Base-by-base conservation (phyloP, 2,888 invertebrate genomes). In the Aphodius sticticus region DNA sequence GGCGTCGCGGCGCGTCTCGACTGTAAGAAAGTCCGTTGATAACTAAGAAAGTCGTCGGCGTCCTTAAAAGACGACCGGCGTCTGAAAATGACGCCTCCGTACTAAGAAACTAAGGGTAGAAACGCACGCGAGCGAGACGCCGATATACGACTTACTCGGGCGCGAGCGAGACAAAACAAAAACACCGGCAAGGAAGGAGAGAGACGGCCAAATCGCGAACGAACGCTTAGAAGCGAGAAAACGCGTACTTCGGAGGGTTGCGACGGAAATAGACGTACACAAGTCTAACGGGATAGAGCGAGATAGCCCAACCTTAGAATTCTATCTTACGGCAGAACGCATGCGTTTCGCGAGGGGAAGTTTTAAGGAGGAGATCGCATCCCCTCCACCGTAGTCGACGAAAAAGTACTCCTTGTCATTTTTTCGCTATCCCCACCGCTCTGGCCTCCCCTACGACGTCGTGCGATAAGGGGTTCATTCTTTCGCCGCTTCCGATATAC, bases 21-120 rank as follows among this genome's bases (percentile, higher is more conserved):
- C 89, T 87, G 87, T 87, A 89, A 89, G 89, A 89, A 89, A 88
- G 88, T 87, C 88, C 86, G 88, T 85, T 87, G 88, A 88, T 88
- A 88, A 89, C 89, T 89, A 89, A 89, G 89, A 89, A 89, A 88
- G 86, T 85, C 88, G 87, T 87, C 89, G 89, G 86, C 88, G 88
- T 88, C 88, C 87, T 85, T 26, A 87, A 88, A 88, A 89, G 88
- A 88, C 89, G 88, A 88, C 88, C 87, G 88, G 88, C 89, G 88
- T 88, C 89, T 88, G 86, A 88, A 87, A 86, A 87, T 86, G 88
- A 87, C 88, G 88, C 89, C 88, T 88, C 88, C 86, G 86, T 86
- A 89, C 89, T 89, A 89, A 89, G 88, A 89, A 89, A 88, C 83
- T 82, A 83, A 84, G 85, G 84, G 85, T 85, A 85, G 85, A 84